Evolutionary conservation across 2,888 invertebrate species (phyloP), one percentile per base, ranked within the genome.

Genomic region (Branchellion lobata): DNA sequence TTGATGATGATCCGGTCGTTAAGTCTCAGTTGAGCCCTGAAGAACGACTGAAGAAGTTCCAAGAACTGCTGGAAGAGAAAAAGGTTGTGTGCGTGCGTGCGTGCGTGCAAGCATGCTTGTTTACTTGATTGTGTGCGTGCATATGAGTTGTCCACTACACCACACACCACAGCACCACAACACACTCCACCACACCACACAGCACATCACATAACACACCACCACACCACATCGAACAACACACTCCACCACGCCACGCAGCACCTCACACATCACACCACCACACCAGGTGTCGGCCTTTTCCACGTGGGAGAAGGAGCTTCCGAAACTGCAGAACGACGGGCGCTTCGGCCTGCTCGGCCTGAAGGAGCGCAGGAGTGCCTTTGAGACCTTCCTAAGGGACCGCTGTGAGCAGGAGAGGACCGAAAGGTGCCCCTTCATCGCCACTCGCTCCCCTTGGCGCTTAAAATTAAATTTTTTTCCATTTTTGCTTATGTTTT

Each of bases 271-370:
- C 40, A 40, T 14, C 40, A 57, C 3, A 34, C 33, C 33, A 5
- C 21, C 57, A 47, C 33, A 83, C 8, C 83, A 92, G 92, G 94
- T 95, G 29, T 96, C 96, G 72, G 98, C 98, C 79, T 97, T 96
- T 89, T 95, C 95, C 87, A 98, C 98, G 0, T 99, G 99, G 97
- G 98, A 99, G 89, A 99, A 99, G 89, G 99, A 99, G 87, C 91
- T 99, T 83, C 97, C 98, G 89, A 99, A 99, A 91, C 99, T 99
- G 86, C 98, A 99, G 2, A 99, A 98, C 89, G 99, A 99, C 89
- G 93, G 94, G 21, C 91, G 99, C 1, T 99, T 99, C 87, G 91
- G 99, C 84, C 91, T 99, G 86, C 90, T 99, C 83, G 95, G 95
- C 74, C 94, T 95, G 1, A 95, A 95, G 89, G 99, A 99, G 88